These are phyloP conservation scores for Sylvicola cinctus DNA, from an alignment of 2,888 invertebrate species.

Conservation along the genomic window DNA sequence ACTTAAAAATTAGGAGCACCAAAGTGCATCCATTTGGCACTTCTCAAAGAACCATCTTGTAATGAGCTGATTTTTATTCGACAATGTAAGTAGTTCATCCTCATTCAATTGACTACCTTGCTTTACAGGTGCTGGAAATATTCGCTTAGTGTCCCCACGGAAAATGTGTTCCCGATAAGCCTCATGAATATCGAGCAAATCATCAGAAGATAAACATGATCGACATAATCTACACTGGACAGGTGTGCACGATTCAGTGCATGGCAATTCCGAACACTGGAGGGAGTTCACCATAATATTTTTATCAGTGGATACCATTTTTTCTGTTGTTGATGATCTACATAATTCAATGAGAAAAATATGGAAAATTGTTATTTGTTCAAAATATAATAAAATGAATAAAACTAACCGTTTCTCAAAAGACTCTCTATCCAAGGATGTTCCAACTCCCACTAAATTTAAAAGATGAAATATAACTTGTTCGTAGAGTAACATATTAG, in stretches of 20 bases:
- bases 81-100: conserved; percentile 31
- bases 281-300: conserved; percentile 58
- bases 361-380: not conserved
- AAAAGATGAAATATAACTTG: conserved; percentile 76
- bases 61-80: conserved; percentile 50
- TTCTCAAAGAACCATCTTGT: conserved; percentile 77
- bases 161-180: conserved; percentile 67
- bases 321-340: conserved; percentile 28
- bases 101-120: conserved; percentile 7
- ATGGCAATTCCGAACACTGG: conserved; percentile 34
- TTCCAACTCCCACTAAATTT: conserved; percentile 53
- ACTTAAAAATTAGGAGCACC: conserved; percentile 34
- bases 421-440: conserved; percentile 25
- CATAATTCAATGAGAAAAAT: conserved; percentile 8
- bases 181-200: conserved; percentile 34
- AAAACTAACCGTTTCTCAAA: conserved; percentile 22
- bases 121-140: conserved; percentile 30
- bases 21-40: conserved; percentile 55
- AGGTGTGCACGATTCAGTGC: conserved; percentile 39
- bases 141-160: conserved; percentile 55
- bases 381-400: not conserved
- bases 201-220: conserved; percentile 44
- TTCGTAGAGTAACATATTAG: conserved; percentile 72
- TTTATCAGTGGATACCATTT: conserved; percentile 54
- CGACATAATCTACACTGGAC: conserved; percentile 57